phyloP scores from a whole-genome alignment of 2,888 invertebrate species.

The Podabrus alpinus region DNA sequence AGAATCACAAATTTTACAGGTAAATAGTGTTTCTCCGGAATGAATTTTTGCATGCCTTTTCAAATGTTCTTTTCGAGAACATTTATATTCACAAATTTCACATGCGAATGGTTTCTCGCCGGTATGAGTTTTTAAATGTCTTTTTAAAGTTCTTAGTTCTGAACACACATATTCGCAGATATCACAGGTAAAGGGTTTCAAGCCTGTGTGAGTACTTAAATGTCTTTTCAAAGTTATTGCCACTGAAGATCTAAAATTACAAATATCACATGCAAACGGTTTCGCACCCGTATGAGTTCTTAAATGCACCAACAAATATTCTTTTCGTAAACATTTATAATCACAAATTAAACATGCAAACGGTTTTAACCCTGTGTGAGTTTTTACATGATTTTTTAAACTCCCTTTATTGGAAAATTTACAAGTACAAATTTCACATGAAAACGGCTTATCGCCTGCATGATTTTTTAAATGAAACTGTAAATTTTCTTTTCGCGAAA shows the following conservation, averaged over 20 bases:
- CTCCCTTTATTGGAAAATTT: neutral
- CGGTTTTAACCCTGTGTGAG: neutral
- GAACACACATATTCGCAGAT: neutral
- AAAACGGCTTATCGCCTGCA: neutral
- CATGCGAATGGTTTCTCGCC: neutral
- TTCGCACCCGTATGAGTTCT: neutral
- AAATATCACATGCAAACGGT: neutral
- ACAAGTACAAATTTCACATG: neutral
- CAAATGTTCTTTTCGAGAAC: neutral
- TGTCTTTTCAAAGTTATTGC: neutral
- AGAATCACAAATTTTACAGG: neutral
- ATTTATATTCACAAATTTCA: neutral
- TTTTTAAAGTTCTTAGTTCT: neutral
- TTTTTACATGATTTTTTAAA: neutral
- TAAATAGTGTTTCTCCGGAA: neutral
- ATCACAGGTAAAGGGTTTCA: neutral
- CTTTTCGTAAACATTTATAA: neutral
- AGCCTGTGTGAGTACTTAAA: neutral
- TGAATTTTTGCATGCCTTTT: neutral
- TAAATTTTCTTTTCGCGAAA: neutral
- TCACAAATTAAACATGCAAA: neutral
- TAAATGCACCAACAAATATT: neutral
- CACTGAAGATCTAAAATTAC: neutral
- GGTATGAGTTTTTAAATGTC: neutral
- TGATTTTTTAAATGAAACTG: neutral